Evolutionary conservation across 2,797 vertebrate genomes (phyloP).

Genomic region (Lepus townsendii): DNA sequence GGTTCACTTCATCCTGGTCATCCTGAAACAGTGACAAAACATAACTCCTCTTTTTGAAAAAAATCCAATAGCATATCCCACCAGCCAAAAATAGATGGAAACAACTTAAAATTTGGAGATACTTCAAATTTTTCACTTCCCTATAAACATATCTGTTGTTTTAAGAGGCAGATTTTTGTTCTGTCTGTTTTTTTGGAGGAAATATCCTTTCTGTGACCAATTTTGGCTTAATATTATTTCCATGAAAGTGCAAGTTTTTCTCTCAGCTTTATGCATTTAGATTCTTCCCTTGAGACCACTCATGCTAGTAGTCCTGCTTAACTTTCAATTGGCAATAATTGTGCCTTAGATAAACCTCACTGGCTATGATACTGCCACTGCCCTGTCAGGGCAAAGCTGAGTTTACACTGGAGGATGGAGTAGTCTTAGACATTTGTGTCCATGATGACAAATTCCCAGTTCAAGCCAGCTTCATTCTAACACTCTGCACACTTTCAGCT

Average conservation of each 20-base stretch:
- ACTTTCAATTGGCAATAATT: not conserved
- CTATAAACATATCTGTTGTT: slow-evolving; percentile 83
- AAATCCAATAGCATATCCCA: slow-evolving; percentile 78
- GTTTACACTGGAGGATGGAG: slow-evolving; percentile 7
- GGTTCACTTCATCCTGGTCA: slow-evolving; percentile 87
- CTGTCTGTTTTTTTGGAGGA: slow-evolving; percentile 55
- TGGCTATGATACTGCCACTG: no score
- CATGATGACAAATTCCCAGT: slow-evolving; percentile 42
- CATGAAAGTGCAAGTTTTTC: slow-evolving; percentile 39
- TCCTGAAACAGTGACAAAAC: slow-evolving; percentile 88
- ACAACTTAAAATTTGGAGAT: slow-evolving; percentile 85
- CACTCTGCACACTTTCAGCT: slow-evolving; percentile 54
- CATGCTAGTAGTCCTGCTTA: not conserved
- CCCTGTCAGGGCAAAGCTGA: slow-evolving; percentile 46
- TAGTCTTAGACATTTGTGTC: slow-evolving; percentile 45
- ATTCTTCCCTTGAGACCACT: slow-evolving; percentile 40
- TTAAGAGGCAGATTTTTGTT: slow-evolving; percentile 77
- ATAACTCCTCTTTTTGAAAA: slow-evolving; percentile 75
- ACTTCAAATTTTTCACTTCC: slow-evolving; percentile 87
- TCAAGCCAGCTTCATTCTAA: slow-evolving; percentile 26
- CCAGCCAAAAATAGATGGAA: slow-evolving; percentile 86
- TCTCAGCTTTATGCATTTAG: slow-evolving; percentile 47
- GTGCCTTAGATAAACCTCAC: no score
- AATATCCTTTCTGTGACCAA: slow-evolving; percentile 51
- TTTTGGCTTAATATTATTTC: slow-evolving; percentile 54